A percentile compares a stretch with the other conserved stretches of the same genome.
Conservation (phyloP, 2,113 vertebrate genomes). For the Theristicus caerulescens region DNA sequence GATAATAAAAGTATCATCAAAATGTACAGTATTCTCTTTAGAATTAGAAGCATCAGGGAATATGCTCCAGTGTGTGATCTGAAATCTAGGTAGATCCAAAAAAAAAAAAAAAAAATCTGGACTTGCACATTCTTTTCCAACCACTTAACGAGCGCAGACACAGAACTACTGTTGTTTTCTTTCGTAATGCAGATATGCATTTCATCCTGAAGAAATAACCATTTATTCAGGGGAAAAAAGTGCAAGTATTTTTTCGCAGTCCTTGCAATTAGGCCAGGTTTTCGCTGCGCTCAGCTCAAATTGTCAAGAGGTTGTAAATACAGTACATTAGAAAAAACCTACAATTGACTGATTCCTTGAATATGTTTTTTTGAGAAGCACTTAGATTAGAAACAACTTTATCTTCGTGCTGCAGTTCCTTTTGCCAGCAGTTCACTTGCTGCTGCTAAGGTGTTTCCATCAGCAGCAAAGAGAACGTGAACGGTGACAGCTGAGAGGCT, state of each 20-base stretch:
- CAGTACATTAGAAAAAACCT: neutral
- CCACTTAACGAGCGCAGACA: neutral
- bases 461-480: neutral
- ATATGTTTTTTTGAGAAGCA: neutral
- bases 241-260: neutral
- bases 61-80: neutral
- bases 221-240: neutral
- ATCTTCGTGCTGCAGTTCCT: neutral
- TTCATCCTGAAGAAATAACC: neutral
- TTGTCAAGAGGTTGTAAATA: conserved; percentile 24
- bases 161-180: neutral
- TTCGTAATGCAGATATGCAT: neutral
- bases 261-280: conserved; percentile 30
- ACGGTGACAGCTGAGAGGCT: neutral
- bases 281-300: conserved; percentile 33
- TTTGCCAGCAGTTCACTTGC: conserved; percentile 3
- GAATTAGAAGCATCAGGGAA: neutral
- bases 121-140: neutral
- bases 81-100: neutral
- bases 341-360: neutral
- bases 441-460: neutral
- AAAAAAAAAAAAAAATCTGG: neutral
- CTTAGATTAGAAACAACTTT: conserved; percentile 25
- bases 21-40: neutral
- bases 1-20: neutral